These are phyloP conservation scores for Aphodius granarius DNA, from an alignment of 2,888 invertebrate genomes.

Conservation along the genomic window DNA sequence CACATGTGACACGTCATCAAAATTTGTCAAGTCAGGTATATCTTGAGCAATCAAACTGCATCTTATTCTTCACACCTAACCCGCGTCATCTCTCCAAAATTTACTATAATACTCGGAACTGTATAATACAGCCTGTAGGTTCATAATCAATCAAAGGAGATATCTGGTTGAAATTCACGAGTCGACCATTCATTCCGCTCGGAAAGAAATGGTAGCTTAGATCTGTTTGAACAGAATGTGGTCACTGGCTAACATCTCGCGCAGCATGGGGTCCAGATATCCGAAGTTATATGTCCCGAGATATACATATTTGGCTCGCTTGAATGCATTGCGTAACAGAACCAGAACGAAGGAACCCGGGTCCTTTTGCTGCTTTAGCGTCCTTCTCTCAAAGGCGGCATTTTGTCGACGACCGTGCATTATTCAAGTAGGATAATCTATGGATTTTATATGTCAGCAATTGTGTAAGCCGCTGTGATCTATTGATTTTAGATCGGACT, in stretches of 20 bases:
- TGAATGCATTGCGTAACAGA: background rate
- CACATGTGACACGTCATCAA: background rate
- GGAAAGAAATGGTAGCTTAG: background rate
- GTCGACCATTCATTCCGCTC: background rate
- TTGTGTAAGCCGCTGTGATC: slow-evolving; percentile 30
- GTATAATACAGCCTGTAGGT: too few relatives aligned
- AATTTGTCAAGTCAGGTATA: background rate
- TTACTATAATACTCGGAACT: background rate
- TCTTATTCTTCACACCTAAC: background rate
- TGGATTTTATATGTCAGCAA: slow-evolving; percentile 31
- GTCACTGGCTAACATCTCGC: background rate
- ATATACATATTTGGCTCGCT: background rate
- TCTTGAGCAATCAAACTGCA: background rate
- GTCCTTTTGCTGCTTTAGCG: background rate
- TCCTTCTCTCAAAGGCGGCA: background rate
- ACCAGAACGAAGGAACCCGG: background rate
- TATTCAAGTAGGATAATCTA: slow-evolving; percentile 27
- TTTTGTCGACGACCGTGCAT: slow-evolving; percentile 8
- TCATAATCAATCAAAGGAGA: background rate
- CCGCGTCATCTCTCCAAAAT: background rate
- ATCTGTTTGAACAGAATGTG: background rate
- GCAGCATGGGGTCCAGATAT: background rate
- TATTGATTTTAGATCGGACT: slow-evolving; percentile 14
- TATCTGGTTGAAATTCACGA: background rate
- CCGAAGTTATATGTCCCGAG: background rate